phyloP scores from a whole-genome alignment of 2,888 invertebrate species.

The Mellilla xanthometata region DNA sequence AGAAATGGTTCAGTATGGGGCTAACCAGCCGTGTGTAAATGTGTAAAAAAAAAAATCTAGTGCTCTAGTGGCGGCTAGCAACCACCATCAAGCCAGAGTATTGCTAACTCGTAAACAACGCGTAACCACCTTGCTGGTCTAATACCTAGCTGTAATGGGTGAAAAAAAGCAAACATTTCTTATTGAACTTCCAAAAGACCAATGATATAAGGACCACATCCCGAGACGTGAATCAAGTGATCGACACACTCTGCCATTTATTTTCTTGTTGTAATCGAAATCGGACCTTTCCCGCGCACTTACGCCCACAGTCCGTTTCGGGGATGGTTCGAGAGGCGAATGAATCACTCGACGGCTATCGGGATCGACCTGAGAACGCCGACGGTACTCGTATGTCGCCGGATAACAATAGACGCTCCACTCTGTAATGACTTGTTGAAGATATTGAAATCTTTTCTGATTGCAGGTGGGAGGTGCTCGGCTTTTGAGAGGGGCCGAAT shows the following conservation, averaged over 20 bases:
- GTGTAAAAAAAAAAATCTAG: too few relatives aligned
- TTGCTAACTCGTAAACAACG: too few relatives aligned
- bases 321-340: conserved; percentile 22
- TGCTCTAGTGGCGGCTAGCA: too few relatives aligned
- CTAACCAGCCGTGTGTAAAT: too few relatives aligned
- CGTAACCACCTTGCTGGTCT: too few relatives aligned
- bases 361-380: conserved; percentile 25
- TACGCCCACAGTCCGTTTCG: conserved; percentile 15
- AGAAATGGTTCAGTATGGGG: too few relatives aligned
- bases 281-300: conserved; percentile 28
- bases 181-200: too few relatives aligned
- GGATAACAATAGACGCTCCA: conserved; percentile 15
- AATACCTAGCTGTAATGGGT: too few relatives aligned
- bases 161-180: too few relatives aligned
- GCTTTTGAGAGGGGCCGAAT: conserved; percentile 1
- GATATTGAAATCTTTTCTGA: conserved; percentile 11
- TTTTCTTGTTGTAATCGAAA: conserved; percentile 30
- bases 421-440: conserved; percentile 23
- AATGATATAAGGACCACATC: conserved; percentile 7
- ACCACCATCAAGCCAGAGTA: too few relatives aligned
- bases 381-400: conserved; percentile 16
- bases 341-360: conserved; percentile 28
- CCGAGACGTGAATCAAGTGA: conserved; percentile 22
- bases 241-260: conserved; percentile 25
- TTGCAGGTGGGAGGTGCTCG: conserved; percentile 2